Evolutionary conservation across 2,888 invertebrate genomes (phyloP).

Genomic region (Diarsia dahlii): DNA sequence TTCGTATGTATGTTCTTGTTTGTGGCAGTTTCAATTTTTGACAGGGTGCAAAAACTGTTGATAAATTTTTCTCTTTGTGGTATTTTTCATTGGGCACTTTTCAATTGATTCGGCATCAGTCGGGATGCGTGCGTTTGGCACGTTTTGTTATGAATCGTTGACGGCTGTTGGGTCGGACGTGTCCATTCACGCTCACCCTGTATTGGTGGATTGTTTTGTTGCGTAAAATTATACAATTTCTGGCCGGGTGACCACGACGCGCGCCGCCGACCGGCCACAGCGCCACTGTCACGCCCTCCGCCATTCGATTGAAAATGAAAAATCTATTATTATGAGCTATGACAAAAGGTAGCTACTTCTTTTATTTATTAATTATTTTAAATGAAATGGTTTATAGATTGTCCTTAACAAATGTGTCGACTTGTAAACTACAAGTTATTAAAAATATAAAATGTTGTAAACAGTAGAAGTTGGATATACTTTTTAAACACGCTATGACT

Average conservation of each 20-base stretch:
- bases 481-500: conserved; percentile 50
- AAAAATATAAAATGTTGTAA: conserved; percentile 8
- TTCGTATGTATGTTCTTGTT: conserved; percentile 5
- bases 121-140: conserved; percentile 85
- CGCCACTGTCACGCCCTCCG: conserved; percentile 75
- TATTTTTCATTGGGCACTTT: conserved; percentile 82
- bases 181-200: conserved; percentile 80
- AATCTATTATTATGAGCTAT: conserved; percentile 63
- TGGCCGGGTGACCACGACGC: conserved; percentile 80
- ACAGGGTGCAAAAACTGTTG: conserved; percentile 48
- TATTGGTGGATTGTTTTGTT: conserved; percentile 83
- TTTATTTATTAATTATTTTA: conserved; percentile 35
- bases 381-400: conserved; percentile 19
- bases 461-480: not conserved
- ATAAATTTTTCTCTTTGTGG: conserved; percentile 75
- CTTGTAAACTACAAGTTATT: conserved; percentile 2
- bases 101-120: conserved; percentile 79
- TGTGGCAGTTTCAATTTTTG: conserved; percentile 14
- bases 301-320: conserved; percentile 73
- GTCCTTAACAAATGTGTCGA: conserved; percentile 1
- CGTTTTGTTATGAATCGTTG: conserved; percentile 85
- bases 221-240: conserved; percentile 87
- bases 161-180: conserved; percentile 82
- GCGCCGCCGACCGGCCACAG: conserved; percentile 52
- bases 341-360: conserved; percentile 50